Conservation (phyloP, 2,888 invertebrate genomes). For the Noctua janthina region DNA sequence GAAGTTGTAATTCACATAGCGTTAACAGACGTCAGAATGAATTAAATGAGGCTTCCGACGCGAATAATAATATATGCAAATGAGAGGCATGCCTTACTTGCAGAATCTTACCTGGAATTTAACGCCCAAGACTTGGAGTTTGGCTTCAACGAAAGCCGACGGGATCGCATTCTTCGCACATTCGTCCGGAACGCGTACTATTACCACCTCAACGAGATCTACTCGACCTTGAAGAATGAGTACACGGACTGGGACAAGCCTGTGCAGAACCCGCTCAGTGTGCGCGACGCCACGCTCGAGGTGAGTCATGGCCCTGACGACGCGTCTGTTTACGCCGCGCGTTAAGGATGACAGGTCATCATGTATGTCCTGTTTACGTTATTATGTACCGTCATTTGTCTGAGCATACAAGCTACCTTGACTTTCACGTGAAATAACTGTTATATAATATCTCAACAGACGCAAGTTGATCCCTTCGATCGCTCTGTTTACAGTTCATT, state of each 20-base stretch:
- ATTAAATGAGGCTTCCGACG: conserved; percentile 64
- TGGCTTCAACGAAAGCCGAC: conserved; percentile 96
- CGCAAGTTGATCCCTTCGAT: conserved; percentile 28
- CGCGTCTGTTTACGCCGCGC: conserved; percentile 29
- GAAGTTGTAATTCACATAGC: conserved; percentile 61
- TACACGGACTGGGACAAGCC: conserved; percentile 99
- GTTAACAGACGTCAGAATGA: conserved; percentile 64
- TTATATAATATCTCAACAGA: conserved; percentile 9
- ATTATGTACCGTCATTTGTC: conserved; percentile 23
- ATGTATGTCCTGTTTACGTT: conserved; percentile 10
- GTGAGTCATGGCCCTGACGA: conserved; percentile 70
- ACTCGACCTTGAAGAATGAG: conserved; percentile 97
- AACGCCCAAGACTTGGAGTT: conserved; percentile 96
- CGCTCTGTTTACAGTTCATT: conserved; percentile 8
- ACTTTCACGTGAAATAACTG: not conserved
- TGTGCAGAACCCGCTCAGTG: conserved; percentile 95
- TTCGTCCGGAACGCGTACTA: conserved; percentile 98
- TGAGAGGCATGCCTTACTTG: conserved; percentile 81
- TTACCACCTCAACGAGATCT: conserved; percentile 98
- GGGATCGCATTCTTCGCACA: conserved; percentile 96
- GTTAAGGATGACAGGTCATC: conserved; percentile 28
- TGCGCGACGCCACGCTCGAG: conserved; percentile 95
- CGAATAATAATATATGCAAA: conserved; percentile 80
- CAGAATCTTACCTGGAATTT: conserved; percentile 95
- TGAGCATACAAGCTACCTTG: conserved; percentile 6